Base-by-base conservation (phyloP, 2,888 invertebrate species). In the Cheilosia scutellata region DNA sequence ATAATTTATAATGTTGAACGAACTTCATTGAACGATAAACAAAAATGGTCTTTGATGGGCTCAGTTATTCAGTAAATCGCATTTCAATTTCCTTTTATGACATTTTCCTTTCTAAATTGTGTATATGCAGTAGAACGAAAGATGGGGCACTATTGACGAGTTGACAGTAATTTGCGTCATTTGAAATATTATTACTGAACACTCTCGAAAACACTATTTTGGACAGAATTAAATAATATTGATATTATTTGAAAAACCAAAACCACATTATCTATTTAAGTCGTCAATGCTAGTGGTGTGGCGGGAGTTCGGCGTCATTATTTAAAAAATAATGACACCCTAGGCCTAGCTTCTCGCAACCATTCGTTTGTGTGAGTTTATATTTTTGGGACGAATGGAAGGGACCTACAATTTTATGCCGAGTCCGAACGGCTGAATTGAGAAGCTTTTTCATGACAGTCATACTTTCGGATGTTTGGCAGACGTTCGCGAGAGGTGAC, bases 111-210 rank as follows among this genome's bases (percentile, higher is more conserved):
- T 16, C 33, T 33, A 29, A 44, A 33, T 20, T 16, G 16, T 29
- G 1, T 40, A 9, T 11, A 53, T n/a, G n/a, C 40, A 40, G 7
- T 6, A n/a, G 11, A 58, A 33, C 16, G 9, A 7, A 7, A 20
- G n/a, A 27, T 33, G 16, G 13, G 20, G 20, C 20, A 20, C 20
- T 20, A n/a, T 20, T 20, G 51, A 27, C 37, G 33, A 53, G 53
- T 44, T 44, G 53, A 25, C 55, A 44, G 44, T 29, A n/a, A 63
- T 13, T 74, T 74, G 55, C 63, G 74, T 74, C 74, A 70, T 55
- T 51, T 57, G n/a, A 63, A 63, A 16, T 47, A 11, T 47, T n/a
- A n/a, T 57, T 20, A n/a, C 53, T 55, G 33, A 16, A 9, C 47
- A 13, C 47, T 58, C 31, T 60, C 13, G 3, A 47, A 49, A 29